Percentiles rank a stretch among this genome's conserved stretches.
phyloP scores from a whole-genome alignment of 1,140 invertebrate species.

The Lethocerus indicus region DNA sequence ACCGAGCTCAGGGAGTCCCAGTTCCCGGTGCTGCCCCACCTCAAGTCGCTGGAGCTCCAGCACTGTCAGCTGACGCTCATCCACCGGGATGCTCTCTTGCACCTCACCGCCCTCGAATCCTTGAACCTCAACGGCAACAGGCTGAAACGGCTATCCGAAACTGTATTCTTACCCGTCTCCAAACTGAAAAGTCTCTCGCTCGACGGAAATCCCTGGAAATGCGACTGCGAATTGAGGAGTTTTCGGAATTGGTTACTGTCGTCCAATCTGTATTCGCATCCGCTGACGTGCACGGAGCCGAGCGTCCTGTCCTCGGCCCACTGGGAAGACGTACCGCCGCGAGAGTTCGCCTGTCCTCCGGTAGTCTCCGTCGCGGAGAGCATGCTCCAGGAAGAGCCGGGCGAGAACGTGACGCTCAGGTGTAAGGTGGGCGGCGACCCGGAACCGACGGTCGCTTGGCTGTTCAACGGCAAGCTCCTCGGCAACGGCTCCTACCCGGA shows the following conservation, averaged over 20 bases:
- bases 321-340: conserved; percentile 55
- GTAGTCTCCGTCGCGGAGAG: conserved; percentile 24
- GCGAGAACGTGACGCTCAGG: conserved; percentile 51
- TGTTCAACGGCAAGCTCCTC: conserved; percentile 29
- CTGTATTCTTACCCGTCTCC: conserved; percentile 42
- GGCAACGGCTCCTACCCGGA: conserved; percentile 31
- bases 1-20: conserved; percentile 44
- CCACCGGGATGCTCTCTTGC: conserved; percentile 49
- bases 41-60: conserved; percentile 53
- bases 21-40: conserved; percentile 43
- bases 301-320: conserved; percentile 36
- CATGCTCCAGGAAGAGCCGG: conserved; percentile 39
- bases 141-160: conserved; percentile 40
- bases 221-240: conserved; percentile 52
- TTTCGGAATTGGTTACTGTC: conserved; percentile 58
- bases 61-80: conserved; percentile 46
- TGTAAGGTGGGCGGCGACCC: conserved; percentile 53
- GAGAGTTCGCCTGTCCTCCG: conserved; percentile 34
- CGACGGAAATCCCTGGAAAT: conserved; percentile 67
- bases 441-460: conserved; percentile 40
- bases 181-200: conserved; percentile 56
- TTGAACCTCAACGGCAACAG: conserved; percentile 59
- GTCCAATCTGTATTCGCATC: conserved; percentile 51
- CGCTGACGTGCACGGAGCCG: conserved; percentile 49
- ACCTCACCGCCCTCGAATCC: conserved; percentile 48